Evolutionary conservation across 2,113 vertebrate genomes (phyloP).

Genomic region (Hystrix cristata): DNA sequence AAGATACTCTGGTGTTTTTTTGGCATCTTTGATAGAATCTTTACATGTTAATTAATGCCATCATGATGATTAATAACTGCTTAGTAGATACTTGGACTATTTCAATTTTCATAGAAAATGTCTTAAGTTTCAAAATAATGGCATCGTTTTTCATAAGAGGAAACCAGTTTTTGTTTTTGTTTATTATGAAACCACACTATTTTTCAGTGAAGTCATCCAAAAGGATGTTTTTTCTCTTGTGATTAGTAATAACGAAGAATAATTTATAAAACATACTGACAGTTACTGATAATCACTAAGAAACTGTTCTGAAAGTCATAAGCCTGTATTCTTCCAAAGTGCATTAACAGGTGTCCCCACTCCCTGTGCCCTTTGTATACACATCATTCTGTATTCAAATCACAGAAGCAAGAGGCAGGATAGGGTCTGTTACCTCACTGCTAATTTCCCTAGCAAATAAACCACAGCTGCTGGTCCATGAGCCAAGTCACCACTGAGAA

Average conservation of each 20-base stretch:
- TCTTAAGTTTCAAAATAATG: slow-evolving; percentile 36
- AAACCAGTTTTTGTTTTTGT: slow-evolving; percentile 58
- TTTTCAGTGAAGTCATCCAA: slow-evolving; percentile 13
- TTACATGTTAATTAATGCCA: background rate
- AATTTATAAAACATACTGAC: slow-evolving; percentile 45
- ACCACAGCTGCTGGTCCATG: slow-evolving; percentile 87
- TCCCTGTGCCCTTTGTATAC: slow-evolving; percentile 90
- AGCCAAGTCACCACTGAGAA: slow-evolving; percentile 70
- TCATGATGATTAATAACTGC: slow-evolving; percentile 23
- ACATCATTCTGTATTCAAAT: slow-evolving; percentile 90
- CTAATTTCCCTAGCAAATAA: slow-evolving; percentile 93
- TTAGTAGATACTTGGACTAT: background rate
- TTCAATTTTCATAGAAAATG: slow-evolving; percentile 42
- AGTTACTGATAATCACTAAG: slow-evolving; percentile 50
- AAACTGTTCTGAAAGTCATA: slow-evolving; percentile 59
- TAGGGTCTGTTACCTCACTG: slow-evolving; percentile 88
- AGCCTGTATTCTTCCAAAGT: slow-evolving; percentile 69
- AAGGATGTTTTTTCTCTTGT: slow-evolving; percentile 32
- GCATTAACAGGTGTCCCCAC: slow-evolving; percentile 90
- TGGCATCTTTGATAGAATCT: slow-evolving; percentile 1
- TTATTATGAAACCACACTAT: background rate
- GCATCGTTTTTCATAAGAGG: slow-evolving; percentile 1
- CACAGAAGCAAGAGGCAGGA: slow-evolving; percentile 87
- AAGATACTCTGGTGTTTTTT: background rate
- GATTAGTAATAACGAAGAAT: slow-evolving; percentile 61